Percentiles rank a stretch among this genome's conserved stretches.
phyloP scores from a whole-genome alignment of 2,113 vertebrate species.

The Corythoichthys haematopterus region DNA sequence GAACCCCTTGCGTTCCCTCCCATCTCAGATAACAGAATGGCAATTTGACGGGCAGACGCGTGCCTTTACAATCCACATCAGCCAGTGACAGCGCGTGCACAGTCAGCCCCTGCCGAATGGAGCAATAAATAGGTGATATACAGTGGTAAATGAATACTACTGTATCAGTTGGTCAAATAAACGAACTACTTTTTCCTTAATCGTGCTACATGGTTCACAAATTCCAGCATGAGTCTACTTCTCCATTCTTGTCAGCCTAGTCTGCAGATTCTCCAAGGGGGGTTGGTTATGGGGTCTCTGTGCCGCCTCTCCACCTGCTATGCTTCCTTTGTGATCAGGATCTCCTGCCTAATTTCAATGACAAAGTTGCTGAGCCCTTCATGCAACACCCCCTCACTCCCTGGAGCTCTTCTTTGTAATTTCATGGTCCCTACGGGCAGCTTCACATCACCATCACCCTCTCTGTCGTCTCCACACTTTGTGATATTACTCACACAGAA shows the following conservation, averaged over 20 bases:
- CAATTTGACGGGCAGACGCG: constrained; percentile 89
- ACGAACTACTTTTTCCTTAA: too few relatives aligned
- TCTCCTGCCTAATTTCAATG: constrained; percentile 78
- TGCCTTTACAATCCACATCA: constrained; percentile 89
- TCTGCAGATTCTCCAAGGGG: constrained; percentile 22
- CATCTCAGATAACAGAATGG: constrained; percentile 80
- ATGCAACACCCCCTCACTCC: constrained; percentile 17
- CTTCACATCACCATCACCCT: constrained; percentile 31
- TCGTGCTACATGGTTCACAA: not conserved
- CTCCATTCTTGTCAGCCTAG: constrained; percentile 5
- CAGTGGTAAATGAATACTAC: too few relatives aligned
- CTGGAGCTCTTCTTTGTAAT: constrained; percentile 65
- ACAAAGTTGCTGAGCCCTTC: constrained; percentile 78
- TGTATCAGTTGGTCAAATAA: not conserved
- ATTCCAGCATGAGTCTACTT: constrained; percentile 57
- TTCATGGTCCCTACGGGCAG: constrained; percentile 72
- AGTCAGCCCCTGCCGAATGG: constrained; percentile 53
- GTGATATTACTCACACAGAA: constrained; percentile 61
- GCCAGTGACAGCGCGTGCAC: constrained; percentile 59
- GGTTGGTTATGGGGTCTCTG: constrained; percentile 36
- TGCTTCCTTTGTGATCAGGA: constrained; percentile 75
- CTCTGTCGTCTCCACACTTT: constrained; percentile 18
- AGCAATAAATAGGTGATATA: not conserved
- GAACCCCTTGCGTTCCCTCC: not conserved
- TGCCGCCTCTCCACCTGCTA: constrained; percentile 88